Base-by-base conservation (phyloP, 2,113 vertebrate species). In the Falcunculus frontatus region DNA sequence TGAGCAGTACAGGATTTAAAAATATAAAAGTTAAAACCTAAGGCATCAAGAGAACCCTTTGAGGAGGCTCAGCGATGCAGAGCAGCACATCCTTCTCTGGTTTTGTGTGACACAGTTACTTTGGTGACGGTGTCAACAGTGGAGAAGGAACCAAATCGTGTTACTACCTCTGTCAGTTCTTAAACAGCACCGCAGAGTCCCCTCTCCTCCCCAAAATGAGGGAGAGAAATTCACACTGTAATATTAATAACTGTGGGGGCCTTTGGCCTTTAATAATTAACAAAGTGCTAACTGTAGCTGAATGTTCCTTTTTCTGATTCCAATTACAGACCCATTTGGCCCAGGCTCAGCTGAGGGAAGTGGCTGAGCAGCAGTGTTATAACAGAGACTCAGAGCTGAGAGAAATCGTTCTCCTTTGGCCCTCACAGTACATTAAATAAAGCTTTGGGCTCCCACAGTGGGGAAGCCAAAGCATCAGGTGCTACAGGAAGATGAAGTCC, bases 251-350 rank as follows among this genome's bases (percentile, higher is more conserved):
- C 57, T 32, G 55, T 77, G 75, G 82, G 70, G 59, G 41, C 91
- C 77, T 77, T 95, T 47, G 42, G 83, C 79, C 87, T 87, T 95
- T 72, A 95, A 96, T 93, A 94, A 95, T 97, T 96, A 93, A 94
- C 72, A n/a, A 7, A n/a, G 57, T 47, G 81, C 77, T 91, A 80
- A 63, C 59, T 77, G 93, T 65, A 62, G 78, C 87, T 84, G 92
- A 21, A 70, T 86, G 83, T 89, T 92, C 93, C 79, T 80, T 91
- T 62, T 77, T 16, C 59, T 56, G 27, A 29, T 65, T 83, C 73
- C 81, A 86, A 11, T 69, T 92, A 67, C 80, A 65, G 47, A 16
- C 33, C 75, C 59, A 11, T 84, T 95, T 91, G 89, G 86, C 91
- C 55, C 55, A 49, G 88, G 87, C 72, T 82, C 41, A 93, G 65